Evolutionary conservation across 2,113 vertebrate species (phyloP), one percentile per base, ranked within the genome.

Genomic region (Triplophysa siluroides): DNA sequence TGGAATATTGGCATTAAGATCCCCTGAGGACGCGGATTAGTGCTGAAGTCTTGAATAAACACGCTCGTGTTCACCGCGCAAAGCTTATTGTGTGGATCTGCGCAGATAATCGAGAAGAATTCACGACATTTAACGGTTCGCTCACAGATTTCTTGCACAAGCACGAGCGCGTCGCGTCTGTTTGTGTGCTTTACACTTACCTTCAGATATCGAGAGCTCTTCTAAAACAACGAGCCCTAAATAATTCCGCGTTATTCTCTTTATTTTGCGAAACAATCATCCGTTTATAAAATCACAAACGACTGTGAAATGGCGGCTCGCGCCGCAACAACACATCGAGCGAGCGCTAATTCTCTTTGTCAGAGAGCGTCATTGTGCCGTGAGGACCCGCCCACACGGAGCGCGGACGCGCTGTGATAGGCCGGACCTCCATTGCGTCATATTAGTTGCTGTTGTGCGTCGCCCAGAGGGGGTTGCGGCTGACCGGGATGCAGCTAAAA

Each of bases 231-330:
- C 8, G 24, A 64, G 43, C 24, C 23, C 33, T 38, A 6, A 65
- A 33, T 10, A 2, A 65, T 8, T 23, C 3, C 5, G 6, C 45
- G 56, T 14, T 1, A 6, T 16, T 13, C 24, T 7, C 24, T 65
- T 5, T 52, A 5, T 4, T 64, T 5, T 52, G 18, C 11, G 16
- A 77, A 65, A 54, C 3, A 23, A 33, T 19, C 26, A 65, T 16
- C 26, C 16, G 45, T 54, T 5, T 0, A 21, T 33, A 13, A 50
- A 16, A 50, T 16, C 9, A 16, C 67, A 33, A 1, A 41, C 38
- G 45, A 78, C 62, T 86, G 89, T 86, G 85, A 90, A 91, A 93
- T 92, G 91, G 92, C 91, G 87, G 86, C 87, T 83, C 62, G 78
- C 23, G 80, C 81, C 79, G 73, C 81, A 24, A 60, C 67, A 60